A percentile compares a stretch with the other conserved stretches of the same genome.
phyloP scores from a whole-genome alignment of 2,113 vertebrate genomes.

The Pseudonaja textilis region DNA sequence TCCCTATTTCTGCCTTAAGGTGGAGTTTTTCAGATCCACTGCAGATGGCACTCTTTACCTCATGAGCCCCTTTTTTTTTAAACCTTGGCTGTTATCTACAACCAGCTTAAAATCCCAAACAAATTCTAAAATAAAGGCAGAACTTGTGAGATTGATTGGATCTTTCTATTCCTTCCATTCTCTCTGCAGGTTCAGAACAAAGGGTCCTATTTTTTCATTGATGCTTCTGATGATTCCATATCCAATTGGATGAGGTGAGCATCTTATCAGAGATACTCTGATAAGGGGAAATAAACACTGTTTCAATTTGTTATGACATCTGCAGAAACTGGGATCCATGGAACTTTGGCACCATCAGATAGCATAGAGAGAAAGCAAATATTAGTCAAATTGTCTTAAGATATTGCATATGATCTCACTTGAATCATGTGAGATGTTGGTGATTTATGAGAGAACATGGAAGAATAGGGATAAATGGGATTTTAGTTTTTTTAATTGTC shows the following conservation, averaged over 20 bases:
- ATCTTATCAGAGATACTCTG: neutral
- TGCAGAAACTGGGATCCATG: neutral
- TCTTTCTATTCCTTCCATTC: neutral
- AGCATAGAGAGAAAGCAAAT: neutral
- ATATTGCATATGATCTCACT: neutral
- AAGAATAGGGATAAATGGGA: neutral
- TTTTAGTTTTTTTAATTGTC: neutral
- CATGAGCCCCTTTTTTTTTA: neutral
- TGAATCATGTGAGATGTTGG: neutral
- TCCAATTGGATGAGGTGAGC: slow-evolving; percentile 77
- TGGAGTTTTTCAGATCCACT: neutral
- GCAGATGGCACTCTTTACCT: slow-evolving; percentile 1
- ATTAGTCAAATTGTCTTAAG: neutral
- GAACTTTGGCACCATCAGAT: neutral
- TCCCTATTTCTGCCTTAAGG: neutral
- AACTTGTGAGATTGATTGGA: neutral
- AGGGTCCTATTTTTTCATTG: slow-evolving; percentile 66
- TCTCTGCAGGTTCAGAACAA: slow-evolving; percentile 52
- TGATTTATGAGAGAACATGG: neutral
- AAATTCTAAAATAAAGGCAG: too few species aligned
- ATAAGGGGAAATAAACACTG: too few species aligned
- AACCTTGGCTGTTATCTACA: neutral
- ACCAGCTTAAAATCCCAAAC: neutral
- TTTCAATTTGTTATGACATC: neutral
- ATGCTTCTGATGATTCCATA: slow-evolving; percentile 72